phyloP scores from a whole-genome alignment of 2,113 vertebrate species.

The Terrapene triunguis region DNA sequence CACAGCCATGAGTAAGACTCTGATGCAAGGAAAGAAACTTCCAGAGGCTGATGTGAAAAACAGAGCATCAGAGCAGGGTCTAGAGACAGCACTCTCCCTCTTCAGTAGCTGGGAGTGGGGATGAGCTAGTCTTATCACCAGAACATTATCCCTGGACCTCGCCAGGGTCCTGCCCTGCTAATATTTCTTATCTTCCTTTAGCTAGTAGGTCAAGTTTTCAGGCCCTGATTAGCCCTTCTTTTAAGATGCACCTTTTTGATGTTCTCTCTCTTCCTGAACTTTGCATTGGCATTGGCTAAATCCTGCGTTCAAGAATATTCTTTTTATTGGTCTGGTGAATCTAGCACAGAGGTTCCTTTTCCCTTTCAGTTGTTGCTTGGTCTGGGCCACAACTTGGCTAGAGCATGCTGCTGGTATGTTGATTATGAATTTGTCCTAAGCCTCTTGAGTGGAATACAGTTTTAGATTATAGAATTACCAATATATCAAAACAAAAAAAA shows the following conservation, averaged over 20 bases:
- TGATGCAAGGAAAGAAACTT: background rate
- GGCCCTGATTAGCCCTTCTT: background rate
- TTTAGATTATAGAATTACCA: fast-evolving
- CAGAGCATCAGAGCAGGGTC: background rate
- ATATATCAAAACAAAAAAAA: background rate
- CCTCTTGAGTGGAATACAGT: background rate
- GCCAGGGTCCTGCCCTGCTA: background rate
- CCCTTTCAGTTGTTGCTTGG: background rate
- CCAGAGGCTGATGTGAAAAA: background rate
- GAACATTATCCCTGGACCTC: background rate
- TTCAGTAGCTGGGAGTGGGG: background rate
- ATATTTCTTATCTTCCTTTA: background rate
- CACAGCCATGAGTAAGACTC: background rate
- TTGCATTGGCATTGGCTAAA: background rate
- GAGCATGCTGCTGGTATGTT: background rate
- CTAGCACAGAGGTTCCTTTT: background rate
- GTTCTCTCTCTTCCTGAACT: background rate
- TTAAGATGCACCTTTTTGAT: background rate
- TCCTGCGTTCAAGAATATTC: background rate
- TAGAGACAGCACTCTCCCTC: background rate
- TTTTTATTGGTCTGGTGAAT: background rate
- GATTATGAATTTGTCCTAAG: background rate
- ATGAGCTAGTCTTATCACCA: background rate
- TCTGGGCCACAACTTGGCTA: background rate
- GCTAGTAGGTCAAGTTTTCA: background rate